Evolutionary conservation across 1,140 invertebrate genomes (phyloP).

Genomic region (Arion vulgaris): DNA sequence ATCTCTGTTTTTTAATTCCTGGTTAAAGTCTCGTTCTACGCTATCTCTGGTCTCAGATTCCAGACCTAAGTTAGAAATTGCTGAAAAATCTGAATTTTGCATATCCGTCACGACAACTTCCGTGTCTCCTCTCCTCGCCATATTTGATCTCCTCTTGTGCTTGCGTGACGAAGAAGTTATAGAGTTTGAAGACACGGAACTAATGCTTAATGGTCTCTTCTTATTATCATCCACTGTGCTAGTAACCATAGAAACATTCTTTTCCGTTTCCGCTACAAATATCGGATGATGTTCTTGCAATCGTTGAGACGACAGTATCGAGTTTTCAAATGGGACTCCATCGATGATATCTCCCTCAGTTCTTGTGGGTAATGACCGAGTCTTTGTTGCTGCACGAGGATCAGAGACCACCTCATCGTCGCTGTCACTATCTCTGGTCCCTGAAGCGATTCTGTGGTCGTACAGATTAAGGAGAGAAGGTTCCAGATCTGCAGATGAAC

Average conservation of each 20-base stretch:
- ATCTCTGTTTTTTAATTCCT: background rate
- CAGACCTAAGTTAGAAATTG: background rate
- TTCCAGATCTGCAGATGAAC: conserved; percentile 78
- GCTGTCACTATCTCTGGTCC: conserved; percentile 33
- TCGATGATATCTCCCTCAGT: background rate
- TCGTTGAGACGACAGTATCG: background rate
- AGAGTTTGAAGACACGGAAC: conserved; percentile 85
- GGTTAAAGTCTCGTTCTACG: background rate
- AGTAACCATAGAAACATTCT: background rate
- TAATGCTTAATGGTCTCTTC: conserved; percentile 83
- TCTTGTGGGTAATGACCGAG: conserved; percentile 34
- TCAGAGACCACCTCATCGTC: conserved; percentile 27
- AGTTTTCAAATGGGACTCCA: background rate
- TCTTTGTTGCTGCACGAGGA: conserved; percentile 12
- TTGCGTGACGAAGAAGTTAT: conserved; percentile 76
- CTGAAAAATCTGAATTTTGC: background rate
- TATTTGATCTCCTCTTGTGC: conserved; percentile 58
- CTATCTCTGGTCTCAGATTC: background rate
- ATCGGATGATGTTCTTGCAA: background rate
- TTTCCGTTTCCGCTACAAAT: conserved; percentile 20
- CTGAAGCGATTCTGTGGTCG: conserved; percentile 73
- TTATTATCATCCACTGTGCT: conserved; percentile 50
- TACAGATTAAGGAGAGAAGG: conserved; percentile 80
- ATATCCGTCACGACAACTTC: background rate
- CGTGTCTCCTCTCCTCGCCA: conserved; percentile 17